Evolutionary conservation across 2,797 vertebrate genomes (phyloP), one percentile per base, ranked within the genome.

Genomic region (Momotus momota): DNA sequence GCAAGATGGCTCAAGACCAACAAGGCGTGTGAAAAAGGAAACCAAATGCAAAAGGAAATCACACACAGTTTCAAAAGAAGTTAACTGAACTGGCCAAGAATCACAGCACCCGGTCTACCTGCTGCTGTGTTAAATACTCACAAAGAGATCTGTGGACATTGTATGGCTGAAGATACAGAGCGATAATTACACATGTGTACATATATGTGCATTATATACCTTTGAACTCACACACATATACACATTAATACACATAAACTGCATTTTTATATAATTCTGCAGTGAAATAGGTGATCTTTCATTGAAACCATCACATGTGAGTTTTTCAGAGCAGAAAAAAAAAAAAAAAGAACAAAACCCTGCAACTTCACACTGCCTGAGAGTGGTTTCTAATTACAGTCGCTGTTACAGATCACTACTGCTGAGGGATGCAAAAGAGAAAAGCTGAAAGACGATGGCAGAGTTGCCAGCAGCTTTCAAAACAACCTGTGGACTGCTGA

Each of bases 361-460:
- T 52, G 35, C 33, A 87, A 90, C 26, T 71, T 81, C n/a, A 72
- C 21, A 31, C 31, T 48, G 73, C 38, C 45, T 51, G 70, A 75
- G 54, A 74, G 65, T 72, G 33, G 45, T 86, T 96, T 95, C 61
- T 93, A 88, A 88, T 95, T 94, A 64, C 85, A 86, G 66, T 81
- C 70, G 29, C 61, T 69, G 40, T 82, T 83, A 71, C 69, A 90
- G 58, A 78, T 81, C 86, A 73, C 41, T 40, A 35, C 40, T 55
- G 86, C 90, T 73, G 60, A 93, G 51, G 22, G 35, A 85, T 66
- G 55, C 48, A 90, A 64, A 94, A 93, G 29, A 75, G 40, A 79
- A 86, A 83, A 90, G 58, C 75, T 81, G 51, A 88, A 90, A 90
- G 54, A 54, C 31, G 80, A 72, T 62, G 64, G 67, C 15, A 84